Conservation (phyloP, 2,888 invertebrate species). For the Arctia plantaginis region DNA sequence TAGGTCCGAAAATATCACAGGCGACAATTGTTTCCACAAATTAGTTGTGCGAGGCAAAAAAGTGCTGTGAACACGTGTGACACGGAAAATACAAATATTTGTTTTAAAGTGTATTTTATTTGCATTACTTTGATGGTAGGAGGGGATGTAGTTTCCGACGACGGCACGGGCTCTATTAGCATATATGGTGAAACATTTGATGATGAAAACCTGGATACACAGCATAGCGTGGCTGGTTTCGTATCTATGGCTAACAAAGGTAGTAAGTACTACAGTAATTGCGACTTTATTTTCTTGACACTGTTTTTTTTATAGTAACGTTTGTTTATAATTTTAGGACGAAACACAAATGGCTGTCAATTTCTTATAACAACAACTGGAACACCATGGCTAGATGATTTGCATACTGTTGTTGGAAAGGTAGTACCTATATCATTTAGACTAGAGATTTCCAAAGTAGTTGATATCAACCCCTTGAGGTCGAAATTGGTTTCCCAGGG, state of each 20-base stretch:
- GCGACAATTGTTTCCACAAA: too few relatives aligned
- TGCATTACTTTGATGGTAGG: conserved; percentile 80
- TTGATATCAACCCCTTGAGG: too few relatives aligned
- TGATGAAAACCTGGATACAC: conserved; percentile 94
- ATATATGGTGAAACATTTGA: conserved; percentile 94
- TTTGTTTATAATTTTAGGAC: conserved; percentile 81
- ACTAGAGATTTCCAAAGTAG: too few relatives aligned
- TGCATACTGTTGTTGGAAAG: conserved; percentile 96
- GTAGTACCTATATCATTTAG: conserved; percentile 69
- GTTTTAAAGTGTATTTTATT: neutral
- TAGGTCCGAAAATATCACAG: too few relatives aligned
- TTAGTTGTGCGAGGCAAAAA: too few relatives aligned
- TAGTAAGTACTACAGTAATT: conserved; percentile 27
- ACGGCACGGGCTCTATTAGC: conserved; percentile 94
- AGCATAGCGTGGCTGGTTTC: conserved; percentile 93
- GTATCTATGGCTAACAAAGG: conserved; percentile 97
- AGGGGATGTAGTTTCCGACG: conserved; percentile 93
- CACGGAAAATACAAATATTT: too few relatives aligned
- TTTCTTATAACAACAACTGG: conserved; percentile 96
- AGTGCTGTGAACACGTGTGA: too few relatives aligned
- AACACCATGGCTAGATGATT: conserved; percentile 95
- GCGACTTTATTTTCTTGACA: neutral
- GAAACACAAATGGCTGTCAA: conserved; percentile 97
- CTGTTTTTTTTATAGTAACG: neutral
- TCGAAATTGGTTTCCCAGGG: too few relatives aligned